Evolutionary conservation across 2,797 vertebrate genomes (phyloP).

Genomic region (Onychomys torridus): DNA sequence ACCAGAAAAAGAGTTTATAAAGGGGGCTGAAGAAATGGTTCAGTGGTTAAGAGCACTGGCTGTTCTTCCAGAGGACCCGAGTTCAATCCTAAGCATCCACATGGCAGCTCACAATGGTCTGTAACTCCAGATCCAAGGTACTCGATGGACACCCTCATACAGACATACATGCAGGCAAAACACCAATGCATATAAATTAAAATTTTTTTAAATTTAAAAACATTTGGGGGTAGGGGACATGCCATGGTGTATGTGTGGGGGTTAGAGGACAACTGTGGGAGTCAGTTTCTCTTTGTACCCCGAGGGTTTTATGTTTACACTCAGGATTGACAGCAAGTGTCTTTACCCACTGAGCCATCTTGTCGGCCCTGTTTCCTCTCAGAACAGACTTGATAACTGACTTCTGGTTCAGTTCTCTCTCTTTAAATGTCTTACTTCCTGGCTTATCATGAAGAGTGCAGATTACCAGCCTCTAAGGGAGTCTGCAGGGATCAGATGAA

Average conservation of each 20-base stretch:
- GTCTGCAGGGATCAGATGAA: neutral
- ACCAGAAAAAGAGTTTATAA: neutral
- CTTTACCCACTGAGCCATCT: neutral
- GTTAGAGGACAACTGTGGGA: neutral
- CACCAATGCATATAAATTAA: neutral
- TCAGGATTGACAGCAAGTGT: neutral
- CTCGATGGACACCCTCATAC: neutral
- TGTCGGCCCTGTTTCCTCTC: neutral
- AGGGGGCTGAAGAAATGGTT: neutral
- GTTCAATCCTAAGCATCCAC: neutral
- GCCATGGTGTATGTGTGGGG: too few relatives aligned
- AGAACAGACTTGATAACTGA: neutral
- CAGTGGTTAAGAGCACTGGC: neutral
- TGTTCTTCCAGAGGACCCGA: neutral
- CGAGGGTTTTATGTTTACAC: neutral
- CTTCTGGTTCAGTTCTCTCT: neutral
- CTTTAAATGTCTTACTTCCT: conserved; percentile 30
- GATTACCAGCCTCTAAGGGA: conserved; percentile 10
- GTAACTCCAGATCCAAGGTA: neutral
- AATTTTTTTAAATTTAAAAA: neutral
- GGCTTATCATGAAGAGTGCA: neutral
- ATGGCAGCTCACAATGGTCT: neutral
- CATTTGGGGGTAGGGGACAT: neutral
- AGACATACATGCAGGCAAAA: neutral
- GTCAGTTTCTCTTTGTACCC: neutral